Percentiles rank a stretch among this genome's conserved stretches.
phyloP scores from a whole-genome alignment of 2,797 vertebrate species.

The Sebastes wilsoni region DNA sequence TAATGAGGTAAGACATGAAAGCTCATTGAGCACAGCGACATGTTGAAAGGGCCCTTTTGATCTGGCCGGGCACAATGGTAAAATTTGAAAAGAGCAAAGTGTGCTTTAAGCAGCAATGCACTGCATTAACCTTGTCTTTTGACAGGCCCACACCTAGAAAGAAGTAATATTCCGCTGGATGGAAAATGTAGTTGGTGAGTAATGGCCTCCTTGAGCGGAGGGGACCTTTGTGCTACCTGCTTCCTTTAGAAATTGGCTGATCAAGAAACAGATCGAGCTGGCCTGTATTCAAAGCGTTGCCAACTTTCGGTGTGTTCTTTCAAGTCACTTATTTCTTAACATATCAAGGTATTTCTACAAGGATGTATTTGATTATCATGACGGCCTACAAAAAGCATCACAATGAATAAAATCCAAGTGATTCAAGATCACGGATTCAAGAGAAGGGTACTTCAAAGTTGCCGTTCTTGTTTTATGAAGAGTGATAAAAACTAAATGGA shows the following conservation, averaged over 20 bases:
- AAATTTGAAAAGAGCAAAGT: constrained; percentile 85
- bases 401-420: not conserved
- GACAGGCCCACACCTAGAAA: constrained; percentile 79
- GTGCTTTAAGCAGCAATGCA: constrained; percentile 75
- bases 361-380: not conserved
- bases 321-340: not conserved
- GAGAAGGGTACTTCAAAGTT: constrained; percentile 30
- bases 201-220: constrained; percentile 49
- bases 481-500: constrained; percentile 48
- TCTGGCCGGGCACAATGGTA: constrained; percentile 75
- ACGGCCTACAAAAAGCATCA: not conserved
- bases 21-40: constrained; percentile 68
- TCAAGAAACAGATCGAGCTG: constrained; percentile 17
- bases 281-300: constrained; percentile 17
- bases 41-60: constrained; percentile 82
- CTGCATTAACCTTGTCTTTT: constrained; percentile 82
- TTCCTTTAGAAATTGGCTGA: constrained; percentile 24
- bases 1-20: constrained; percentile 85
- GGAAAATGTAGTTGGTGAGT: constrained; percentile 67
- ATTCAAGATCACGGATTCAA: not conserved
- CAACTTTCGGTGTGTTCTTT: constrained; percentile 3
- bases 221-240: constrained; percentile 50
- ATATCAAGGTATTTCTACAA: not conserved
- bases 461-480: constrained; percentile 44
- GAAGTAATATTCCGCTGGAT: constrained; percentile 66